phyloP scores from a whole-genome alignment of 1,140 invertebrate genomes.

The Caenorhabditis elegans region DNA sequence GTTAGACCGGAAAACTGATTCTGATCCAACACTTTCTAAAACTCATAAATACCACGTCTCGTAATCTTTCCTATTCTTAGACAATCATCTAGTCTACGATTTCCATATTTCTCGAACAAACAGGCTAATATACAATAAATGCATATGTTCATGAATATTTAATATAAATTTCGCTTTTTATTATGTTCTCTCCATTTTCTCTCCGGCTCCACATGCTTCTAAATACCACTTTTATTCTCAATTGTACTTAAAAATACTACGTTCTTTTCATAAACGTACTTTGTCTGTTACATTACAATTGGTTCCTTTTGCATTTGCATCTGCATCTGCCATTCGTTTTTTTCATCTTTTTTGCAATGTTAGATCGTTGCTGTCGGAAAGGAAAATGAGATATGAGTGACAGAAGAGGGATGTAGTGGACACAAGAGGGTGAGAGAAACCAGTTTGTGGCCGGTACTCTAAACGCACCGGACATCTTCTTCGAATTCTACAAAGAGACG shows the following conservation, averaged over 20 bases:
- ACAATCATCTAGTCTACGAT: too few relatives aligned
- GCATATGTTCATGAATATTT: too few relatives aligned
- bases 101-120: too few relatives aligned
- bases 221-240: too few relatives aligned
- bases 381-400: background rate
- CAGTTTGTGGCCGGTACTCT: constrained; percentile 13
- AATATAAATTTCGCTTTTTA: background rate
- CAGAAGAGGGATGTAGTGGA: background rate
- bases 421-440: background rate
- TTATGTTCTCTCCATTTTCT: background rate
- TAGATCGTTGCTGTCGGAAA: background rate
- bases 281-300: background rate
- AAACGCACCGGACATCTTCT: background rate
- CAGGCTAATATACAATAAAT: too few relatives aligned
- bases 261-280: background rate
- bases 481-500: background rate
- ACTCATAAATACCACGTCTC: background rate
- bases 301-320: background rate
- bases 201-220: too few relatives aligned
- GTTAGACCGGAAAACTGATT: background rate
- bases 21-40: constrained; percentile 1
- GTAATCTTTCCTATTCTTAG: too few relatives aligned
- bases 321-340: constrained; percentile 13
- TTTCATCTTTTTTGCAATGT: background rate
- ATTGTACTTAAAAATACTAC: background rate